These are phyloP conservation scores for Galeruca laticollis DNA, from an alignment of 2,888 invertebrate species.

Conservation along the genomic window DNA sequence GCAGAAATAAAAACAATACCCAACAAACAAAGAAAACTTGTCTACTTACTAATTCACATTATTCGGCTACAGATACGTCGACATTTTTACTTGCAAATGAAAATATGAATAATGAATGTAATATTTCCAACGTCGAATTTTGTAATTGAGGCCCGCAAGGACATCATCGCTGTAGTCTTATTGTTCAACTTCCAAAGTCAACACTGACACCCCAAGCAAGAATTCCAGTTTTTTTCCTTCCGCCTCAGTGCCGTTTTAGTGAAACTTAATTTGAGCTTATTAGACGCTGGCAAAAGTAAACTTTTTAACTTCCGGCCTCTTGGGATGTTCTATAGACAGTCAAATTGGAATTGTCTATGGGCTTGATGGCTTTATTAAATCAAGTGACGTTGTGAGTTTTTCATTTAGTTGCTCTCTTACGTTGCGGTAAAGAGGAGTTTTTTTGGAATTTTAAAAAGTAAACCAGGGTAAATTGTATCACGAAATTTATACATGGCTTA, in stretches of 20 bases:
- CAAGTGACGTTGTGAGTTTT: conserved; percentile 42
- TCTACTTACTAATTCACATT: conserved; percentile 27
- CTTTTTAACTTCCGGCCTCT: conserved; percentile 56
- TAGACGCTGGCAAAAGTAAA: conserved; percentile 61
- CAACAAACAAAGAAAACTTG: conserved; percentile 21
- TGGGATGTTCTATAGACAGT: conserved; percentile 58
- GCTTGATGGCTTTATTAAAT: conserved; percentile 55
- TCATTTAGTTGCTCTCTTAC: conserved; percentile 32
- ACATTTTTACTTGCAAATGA: conserved; percentile 55
- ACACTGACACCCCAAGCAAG: conserved; percentile 51
- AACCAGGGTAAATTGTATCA: background rate
- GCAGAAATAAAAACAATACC: conserved; percentile 16
- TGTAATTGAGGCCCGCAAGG: conserved; percentile 53
- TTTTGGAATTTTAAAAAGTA: background rate
- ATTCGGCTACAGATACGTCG: conserved; percentile 34
- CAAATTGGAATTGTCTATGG: conserved; percentile 58
- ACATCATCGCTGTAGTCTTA: conserved; percentile 51
- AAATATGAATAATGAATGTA: conserved; percentile 57
- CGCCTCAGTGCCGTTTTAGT: conserved; percentile 55
- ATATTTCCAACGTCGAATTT: conserved; percentile 53
- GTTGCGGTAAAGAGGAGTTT: background rate
- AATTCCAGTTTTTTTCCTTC: conserved; percentile 42
- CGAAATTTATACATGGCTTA: background rate
- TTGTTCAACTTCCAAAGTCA: conserved; percentile 54
- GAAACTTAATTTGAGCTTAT: conserved; percentile 62